Conservation (phyloP, 1,140 invertebrate species). For the Acromyrmex echinatior region DNA sequence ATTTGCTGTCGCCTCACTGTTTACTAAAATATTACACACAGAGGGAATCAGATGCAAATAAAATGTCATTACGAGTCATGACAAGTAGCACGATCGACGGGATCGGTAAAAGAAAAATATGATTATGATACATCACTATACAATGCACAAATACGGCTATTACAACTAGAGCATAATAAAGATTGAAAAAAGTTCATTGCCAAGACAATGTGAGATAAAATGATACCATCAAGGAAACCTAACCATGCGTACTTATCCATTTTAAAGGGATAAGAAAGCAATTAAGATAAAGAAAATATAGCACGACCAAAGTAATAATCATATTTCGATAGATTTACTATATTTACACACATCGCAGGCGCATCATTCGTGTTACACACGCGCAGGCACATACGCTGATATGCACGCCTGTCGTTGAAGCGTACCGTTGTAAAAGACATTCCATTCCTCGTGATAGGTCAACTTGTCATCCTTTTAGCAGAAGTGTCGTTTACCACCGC, state of each 20-base stretch:
- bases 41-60: too few species aligned
- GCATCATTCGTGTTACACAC: neutral
- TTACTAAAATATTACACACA: neutral
- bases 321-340: slow-evolving; percentile 27
- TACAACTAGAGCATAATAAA: neutral
- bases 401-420: slow-evolving; percentile 42
- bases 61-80: neutral
- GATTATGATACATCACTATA: neutral
- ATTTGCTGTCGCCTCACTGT: neutral
- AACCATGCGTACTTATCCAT: slow-evolving; percentile 58
- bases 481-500: slow-evolving; percentile 61
- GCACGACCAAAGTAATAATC: slow-evolving; percentile 29
- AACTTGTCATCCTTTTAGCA: slow-evolving; percentile 82
- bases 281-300: neutral
- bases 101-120: neutral
- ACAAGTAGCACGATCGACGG: neutral
- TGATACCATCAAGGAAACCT: slow-evolving; percentile 13
- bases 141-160: neutral
- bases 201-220: slow-evolving; percentile 24
- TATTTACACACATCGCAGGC: neutral
- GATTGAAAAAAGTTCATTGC: neutral
- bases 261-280: neutral
- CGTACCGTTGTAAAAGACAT: slow-evolving; percentile 81
- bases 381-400: neutral
- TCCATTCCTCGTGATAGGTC: slow-evolving; percentile 83